These are phyloP conservation scores for Scomberomorus guttatus DNA, from an alignment of 2,797 vertebrate species.

Conservation along the genomic window DNA sequence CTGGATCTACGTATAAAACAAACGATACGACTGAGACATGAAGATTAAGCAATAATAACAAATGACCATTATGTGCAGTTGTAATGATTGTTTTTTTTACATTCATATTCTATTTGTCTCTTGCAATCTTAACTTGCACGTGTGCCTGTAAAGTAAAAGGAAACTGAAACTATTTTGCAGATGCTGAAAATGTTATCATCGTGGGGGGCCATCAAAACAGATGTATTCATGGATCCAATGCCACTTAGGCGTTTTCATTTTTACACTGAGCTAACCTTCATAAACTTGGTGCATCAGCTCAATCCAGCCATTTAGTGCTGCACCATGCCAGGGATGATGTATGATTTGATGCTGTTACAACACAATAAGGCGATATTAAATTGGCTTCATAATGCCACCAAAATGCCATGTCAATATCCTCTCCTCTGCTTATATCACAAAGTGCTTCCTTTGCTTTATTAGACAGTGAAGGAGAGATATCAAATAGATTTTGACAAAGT, in stretches of 20 bases:
- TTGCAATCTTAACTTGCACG: not conserved
- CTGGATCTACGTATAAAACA: too few relatives aligned
- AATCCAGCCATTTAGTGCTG: constrained; percentile 62
- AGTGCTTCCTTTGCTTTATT: constrained; percentile 83
- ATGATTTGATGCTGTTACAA: constrained; percentile 80
- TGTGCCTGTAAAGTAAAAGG: not conserved
- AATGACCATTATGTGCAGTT: too few relatives aligned
- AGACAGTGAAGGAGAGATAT: constrained; percentile 74
- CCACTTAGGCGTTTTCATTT: constrained; percentile 30
- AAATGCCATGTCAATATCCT: constrained; percentile 87
- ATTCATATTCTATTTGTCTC: not conserved
- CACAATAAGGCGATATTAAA: constrained; percentile 85
- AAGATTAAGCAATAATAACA: not conserved
- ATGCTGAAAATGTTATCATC: constrained; percentile 19
- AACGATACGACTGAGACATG: not conserved
- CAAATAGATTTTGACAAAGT: constrained; percentile 58
- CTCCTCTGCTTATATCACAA: constrained; percentile 75
- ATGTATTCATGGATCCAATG: constrained; percentile 19
- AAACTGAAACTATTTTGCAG: constrained; percentile 1
- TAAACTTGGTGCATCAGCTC: constrained; percentile 71
- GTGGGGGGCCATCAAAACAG: constrained; percentile 19
- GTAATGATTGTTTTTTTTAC: not conserved
- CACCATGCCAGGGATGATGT: constrained; percentile 74
- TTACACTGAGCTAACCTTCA: constrained; percentile 68
- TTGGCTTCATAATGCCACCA: constrained; percentile 84